Percentiles rank a stretch among this genome's conserved stretches.
Conservation (phyloP, 2,113 vertebrate genomes). For the Boulengeromyrus knoepffleri region DNA sequence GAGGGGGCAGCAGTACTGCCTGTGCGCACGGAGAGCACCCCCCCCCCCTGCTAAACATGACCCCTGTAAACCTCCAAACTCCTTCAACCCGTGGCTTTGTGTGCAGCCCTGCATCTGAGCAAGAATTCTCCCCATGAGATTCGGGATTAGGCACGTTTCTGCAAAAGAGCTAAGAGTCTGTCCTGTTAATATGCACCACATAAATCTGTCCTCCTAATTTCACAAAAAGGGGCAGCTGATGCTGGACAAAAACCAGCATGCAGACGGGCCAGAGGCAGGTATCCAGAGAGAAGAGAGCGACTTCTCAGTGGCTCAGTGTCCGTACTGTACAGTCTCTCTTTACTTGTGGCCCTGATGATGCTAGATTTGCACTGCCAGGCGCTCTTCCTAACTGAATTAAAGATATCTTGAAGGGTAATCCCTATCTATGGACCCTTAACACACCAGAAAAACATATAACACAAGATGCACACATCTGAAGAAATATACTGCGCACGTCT, state of each 20-base stretch:
- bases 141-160: neutral
- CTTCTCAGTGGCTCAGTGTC: neutral
- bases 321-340: neutral
- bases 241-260: neutral
- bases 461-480: neutral
- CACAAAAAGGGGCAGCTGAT: neutral
- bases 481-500: neutral
- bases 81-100: neutral
- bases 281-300: neutral
- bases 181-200: neutral
- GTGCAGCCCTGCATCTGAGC: neutral
- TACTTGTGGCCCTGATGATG: constrained; percentile 17
- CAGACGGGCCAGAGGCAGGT: neutral
- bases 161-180: neutral
- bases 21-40: neutral
- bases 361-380: constrained; percentile 12
- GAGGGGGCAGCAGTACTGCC: neutral
- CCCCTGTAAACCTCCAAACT: neutral
- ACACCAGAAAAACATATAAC: neutral
- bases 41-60: neutral
- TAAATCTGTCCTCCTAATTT: neutral
- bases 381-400: constrained; percentile 34
- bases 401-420: neutral
- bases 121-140: neutral
- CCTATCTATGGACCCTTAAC: neutral